Evolutionary conservation across 2,113 vertebrate genomes (phyloP), one percentile per base, ranked within the genome.

Genomic region (Notechis scutatus): DNA sequence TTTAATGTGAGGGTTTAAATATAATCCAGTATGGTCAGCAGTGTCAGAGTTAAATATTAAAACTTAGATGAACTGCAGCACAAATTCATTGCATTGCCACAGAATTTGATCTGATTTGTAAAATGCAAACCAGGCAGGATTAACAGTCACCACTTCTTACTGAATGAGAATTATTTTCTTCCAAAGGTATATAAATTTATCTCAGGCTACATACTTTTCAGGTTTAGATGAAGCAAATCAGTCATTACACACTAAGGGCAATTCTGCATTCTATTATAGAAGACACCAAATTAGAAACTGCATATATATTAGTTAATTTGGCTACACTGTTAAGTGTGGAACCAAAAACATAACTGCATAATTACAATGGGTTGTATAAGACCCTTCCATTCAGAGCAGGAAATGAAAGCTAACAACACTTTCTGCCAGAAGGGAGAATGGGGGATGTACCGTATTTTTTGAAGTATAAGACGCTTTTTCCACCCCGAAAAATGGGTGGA

Each of bases 1-100:
- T 21, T 52, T 52, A 69, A 47, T 96, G 3, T 94, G 88, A 85
- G 85, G 45, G 61, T 96, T 95, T 34, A 94, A 94, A 94, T 94
- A 23, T 39, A 39, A 52, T 92, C 14, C 59, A 91, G 89, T 94
- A 90, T 55, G 54, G 24, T 24, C 57, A 39, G n/a, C 85, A 94
- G 64, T 26, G 2, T 7, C 42, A 85, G 6, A 26, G 23, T 56
- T 90, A 91, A 0, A 52, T 55, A 0, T 0, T 0, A 69, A 90
- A 94, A 87, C 0, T 0, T 20, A 18, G 34, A 87, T 39, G 34
- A 23, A 59, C 11, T 23, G 26, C 24, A 50, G 42, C 21, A 61
- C 4, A 91, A 12, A 18, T n/a, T 29, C 56, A 34, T 9, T 39
- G 42, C 20, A 21, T 14, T 26, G 59, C 54, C 20, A 57, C 26